Base-by-base conservation (phyloP, 1,140 invertebrate species). In the Caerostris extrusa region DNA sequence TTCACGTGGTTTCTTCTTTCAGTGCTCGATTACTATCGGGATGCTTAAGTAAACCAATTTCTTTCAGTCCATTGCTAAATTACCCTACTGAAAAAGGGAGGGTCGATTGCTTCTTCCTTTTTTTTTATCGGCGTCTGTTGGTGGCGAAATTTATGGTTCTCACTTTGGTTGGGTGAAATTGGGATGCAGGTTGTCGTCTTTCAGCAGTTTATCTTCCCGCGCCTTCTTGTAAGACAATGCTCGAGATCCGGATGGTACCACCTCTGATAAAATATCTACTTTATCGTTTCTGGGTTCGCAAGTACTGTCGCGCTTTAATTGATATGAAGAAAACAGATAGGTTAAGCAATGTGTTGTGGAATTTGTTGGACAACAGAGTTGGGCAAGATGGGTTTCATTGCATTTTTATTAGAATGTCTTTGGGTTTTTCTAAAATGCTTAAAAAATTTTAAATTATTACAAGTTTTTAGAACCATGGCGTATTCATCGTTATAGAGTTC, bases 1-100 rank as follows among this genome's bases (percentile, higher is more conserved):
- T 77, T 77, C 12, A 10, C 69, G 69, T 77, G 69, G 69, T 77
- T 34, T 34, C 17, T 14, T 50, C 69, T 7, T 4, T 10, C 19
- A 77, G 50, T 10, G 19, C 19, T 77, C 67, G 67, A 77, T 77
- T 77, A 77, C 69, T 77, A 77, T 77, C 69, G 69, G 69, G 4
- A 7, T 34, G 19, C 69, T 77, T 77, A 77, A 77, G 69, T 34
- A 77, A 77, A 77, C 69, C 69, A 77, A 77, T 77, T 77, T 77
- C 34, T 77, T 77, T 77, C 69, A 77, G 69, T 34, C 19, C 19
- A 34, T 77, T 77, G 69, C 8, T 77, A 77, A 77, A 77, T 77
- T 77, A 77, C 69, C 69, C 69, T 77, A 77, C 69, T 34, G 69
- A 34, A 77, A 77, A 34, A 34, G 19, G 69, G 8, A 77, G 69